These are phyloP conservation scores for Myzus persicae DNA, from an alignment of 1,140 invertebrate species.

Conservation along the genomic window DNA sequence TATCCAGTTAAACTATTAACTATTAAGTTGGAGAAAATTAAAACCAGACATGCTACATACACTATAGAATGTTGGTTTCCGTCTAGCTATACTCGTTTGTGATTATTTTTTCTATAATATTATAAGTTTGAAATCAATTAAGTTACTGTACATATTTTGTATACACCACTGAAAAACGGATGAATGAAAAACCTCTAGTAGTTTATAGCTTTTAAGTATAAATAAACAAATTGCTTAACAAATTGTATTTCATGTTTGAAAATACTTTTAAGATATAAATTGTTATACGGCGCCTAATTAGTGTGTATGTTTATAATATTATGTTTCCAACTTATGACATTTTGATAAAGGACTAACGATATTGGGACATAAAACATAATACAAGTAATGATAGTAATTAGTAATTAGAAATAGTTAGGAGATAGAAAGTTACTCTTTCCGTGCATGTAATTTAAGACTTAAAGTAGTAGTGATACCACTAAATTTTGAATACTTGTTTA, in stretches of 20 bases:
- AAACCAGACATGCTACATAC: no score
- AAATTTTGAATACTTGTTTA: neutral
- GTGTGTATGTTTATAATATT: no score
- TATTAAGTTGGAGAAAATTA: no score
- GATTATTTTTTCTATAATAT: neutral
- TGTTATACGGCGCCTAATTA: no score
- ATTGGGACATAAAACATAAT: no score
- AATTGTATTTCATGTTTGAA: no score
- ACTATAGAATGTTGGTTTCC: no score
- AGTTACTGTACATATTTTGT: neutral
- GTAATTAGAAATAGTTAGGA: neutral
- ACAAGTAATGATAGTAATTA: neutral
- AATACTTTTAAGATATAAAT: no score
- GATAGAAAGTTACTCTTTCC: neutral
- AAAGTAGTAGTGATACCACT: neutral
- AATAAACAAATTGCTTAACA: no score
- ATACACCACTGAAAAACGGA: neutral
- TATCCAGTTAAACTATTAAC: no score
- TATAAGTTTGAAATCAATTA: neutral
- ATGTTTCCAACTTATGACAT: neutral
- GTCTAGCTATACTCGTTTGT: neutral
- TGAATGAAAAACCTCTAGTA: neutral
- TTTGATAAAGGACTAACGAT: neutral
- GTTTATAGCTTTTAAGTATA: neutral
- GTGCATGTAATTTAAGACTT: neutral